Conservation (phyloP, 2,888 invertebrate genomes). For the Idaea straminata region DNA sequence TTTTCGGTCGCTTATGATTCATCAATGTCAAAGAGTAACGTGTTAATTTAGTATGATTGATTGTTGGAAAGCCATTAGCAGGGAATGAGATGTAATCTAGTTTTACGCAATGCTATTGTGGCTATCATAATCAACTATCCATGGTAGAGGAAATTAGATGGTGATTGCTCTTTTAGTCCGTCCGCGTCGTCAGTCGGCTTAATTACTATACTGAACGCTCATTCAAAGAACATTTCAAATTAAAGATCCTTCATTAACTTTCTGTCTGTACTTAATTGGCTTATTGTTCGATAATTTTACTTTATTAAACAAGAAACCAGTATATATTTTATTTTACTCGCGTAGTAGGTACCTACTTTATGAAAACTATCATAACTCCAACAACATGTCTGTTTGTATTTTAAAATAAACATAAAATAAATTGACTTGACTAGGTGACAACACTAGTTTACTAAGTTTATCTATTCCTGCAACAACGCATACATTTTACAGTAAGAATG, state of each 20-base stretch:
- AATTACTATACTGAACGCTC: not conserved
- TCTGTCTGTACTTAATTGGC: not conserved
- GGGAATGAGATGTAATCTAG: slow-evolving; percentile 61
- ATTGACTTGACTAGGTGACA: not conserved
- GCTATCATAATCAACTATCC: slow-evolving; percentile 36
- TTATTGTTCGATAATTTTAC: not conserved
- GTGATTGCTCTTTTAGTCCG: slow-evolving; percentile 33
- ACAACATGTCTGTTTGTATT: not conserved
- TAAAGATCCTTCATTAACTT: not conserved
- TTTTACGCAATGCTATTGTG: slow-evolving; percentile 72
- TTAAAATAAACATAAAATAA: not conserved
- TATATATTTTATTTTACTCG: not conserved
- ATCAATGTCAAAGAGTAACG: slow-evolving; percentile 76
- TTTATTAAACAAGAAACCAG: not conserved
- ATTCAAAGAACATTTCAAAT: not conserved
- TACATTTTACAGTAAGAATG: slow-evolving; percentile 47
- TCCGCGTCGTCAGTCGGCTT: not conserved
- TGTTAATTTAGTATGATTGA: slow-evolving; percentile 79
- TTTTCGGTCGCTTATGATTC: slow-evolving; percentile 77
- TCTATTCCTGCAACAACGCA: slow-evolving; percentile 12
- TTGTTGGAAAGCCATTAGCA: slow-evolving; percentile 68
- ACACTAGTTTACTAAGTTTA: slow-evolving; percentile 2
- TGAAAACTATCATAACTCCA: not conserved
- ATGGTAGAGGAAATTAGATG: slow-evolving; percentile 36
- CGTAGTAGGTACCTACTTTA: not conserved